Base-by-base conservation (phyloP, 2,797 vertebrate species). In the Gastrophryne carolinensis region DNA sequence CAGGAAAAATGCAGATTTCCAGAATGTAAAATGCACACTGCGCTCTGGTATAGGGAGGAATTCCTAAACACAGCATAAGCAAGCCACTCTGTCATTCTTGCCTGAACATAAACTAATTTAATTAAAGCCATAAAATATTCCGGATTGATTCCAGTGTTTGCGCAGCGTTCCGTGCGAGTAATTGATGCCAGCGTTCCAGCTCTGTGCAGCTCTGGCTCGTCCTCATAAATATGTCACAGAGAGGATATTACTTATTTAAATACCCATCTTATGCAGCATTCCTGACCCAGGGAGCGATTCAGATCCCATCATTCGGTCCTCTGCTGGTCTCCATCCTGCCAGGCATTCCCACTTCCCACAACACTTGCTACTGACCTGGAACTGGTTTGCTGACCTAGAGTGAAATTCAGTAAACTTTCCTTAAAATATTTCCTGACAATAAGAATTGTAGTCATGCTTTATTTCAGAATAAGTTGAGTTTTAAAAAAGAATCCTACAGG, bases 91-190 rank as follows among this genome's bases (percentile, higher is more conserved):
- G 70, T 83, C 44, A 39, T 52, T 70, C 81, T 50, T 76, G 73
- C 60, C 67, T 78, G 74, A 75, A 73, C 79, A 71, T 80, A 83
- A 81, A 72, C 72, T 75, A 44, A 57, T 78, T 50, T 84, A 86
- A 87, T 87, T 86, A 87, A 85, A 86, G 61, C 66, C 70, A 78
- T 88, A 84, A 87, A 77, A 85, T 86, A 87, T 84, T 84, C 82
- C 78, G 76, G 81, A 84, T 80, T 83, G 79, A 87, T 87, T 82
- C 81, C 49, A 65, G 62, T 26, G 29, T 82, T 83, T 82, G 78
- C 54, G 80, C 74, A 72, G 72, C 53, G 79, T 52, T 75, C 63
- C 69, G 2, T 0, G 65, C 61, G 69, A 27, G 79, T 83, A 82
- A 80, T 56, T 80, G 69, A 81, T 80, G 80, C 68, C 19, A 44